Conservation (phyloP, 1,140 invertebrate genomes). For the Drosophila rufa region DNA sequence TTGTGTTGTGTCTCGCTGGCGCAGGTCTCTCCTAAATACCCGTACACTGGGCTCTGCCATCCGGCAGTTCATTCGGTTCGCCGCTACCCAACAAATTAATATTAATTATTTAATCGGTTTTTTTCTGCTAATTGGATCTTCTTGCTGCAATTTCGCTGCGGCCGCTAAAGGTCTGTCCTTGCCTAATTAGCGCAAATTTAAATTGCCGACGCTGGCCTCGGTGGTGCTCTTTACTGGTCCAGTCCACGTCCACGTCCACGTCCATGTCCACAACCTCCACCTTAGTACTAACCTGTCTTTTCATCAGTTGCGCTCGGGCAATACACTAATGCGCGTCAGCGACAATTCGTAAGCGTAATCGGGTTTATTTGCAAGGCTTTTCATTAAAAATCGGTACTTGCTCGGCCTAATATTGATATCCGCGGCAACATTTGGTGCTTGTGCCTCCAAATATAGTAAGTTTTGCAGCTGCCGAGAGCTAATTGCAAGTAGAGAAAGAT, state of each 20-base stretch:
- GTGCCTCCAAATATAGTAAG: neutral
- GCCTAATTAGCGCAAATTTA: constrained; percentile 65
- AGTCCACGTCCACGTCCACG: constrained; percentile 2
- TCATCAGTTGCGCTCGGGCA: constrained; percentile 16
- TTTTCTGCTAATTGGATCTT: constrained; percentile 64
- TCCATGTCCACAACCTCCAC: constrained; percentile 22
- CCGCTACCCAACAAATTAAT: constrained; percentile 40
- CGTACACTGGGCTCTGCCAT: constrained; percentile 1
- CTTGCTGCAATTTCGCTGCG: constrained; percentile 52
- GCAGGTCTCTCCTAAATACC: constrained; percentile 1
- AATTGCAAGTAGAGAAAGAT: neutral
- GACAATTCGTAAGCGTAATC: neutral
- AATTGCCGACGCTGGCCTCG: constrained; percentile 45
- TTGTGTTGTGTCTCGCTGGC: constrained; percentile 5
- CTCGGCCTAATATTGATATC: neutral
- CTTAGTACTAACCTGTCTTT: constrained; percentile 15
- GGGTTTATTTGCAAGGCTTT: constrained; percentile 3
- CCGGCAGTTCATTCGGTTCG: constrained; percentile 26
- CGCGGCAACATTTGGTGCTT: constrained; percentile 3
- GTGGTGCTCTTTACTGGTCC: constrained; percentile 24
- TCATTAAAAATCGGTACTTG: neutral
- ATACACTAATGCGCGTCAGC: constrained; percentile 18
- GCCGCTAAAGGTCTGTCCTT: constrained; percentile 67
- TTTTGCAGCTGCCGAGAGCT: neutral
- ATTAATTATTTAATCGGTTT: constrained; percentile 77